Percentiles rank a stretch among this genome's conserved stretches.
These are phyloP conservation scores for Cryptosula pallasiana DNA, from an alignment of 2,888 invertebrate genomes.

Conservation along the genomic window DNA sequence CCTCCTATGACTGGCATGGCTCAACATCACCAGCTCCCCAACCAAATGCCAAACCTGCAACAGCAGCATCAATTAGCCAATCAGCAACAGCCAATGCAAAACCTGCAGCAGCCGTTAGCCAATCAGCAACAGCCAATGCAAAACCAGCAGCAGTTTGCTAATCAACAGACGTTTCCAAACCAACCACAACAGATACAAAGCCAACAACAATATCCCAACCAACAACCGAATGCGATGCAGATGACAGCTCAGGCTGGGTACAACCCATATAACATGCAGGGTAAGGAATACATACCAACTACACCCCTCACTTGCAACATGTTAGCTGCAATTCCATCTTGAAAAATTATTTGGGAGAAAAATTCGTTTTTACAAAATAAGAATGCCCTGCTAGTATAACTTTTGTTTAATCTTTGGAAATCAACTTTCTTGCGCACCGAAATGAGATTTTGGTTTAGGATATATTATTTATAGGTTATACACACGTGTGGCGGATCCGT, in stretches of 20 bases:
- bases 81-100: neutral
- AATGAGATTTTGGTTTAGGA: too few species aligned
- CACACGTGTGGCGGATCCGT: too few species aligned
- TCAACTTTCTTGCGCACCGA: too few species aligned
- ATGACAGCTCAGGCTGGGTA: neutral
- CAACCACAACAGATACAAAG: neutral
- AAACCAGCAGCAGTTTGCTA: neutral
- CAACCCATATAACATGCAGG: conserved; percentile 21
- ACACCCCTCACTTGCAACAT: too few species aligned
- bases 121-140: neutral
- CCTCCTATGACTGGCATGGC: neutral
- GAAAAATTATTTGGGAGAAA: too few species aligned
- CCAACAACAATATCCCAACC: neutral
- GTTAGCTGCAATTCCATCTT: too few species aligned
- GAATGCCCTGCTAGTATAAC: too few species aligned
- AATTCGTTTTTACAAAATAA: too few species aligned
- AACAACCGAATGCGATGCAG: neutral
- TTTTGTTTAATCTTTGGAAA: too few species aligned
- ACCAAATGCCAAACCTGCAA: neutral
- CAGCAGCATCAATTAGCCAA: neutral
- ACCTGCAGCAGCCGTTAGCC: neutral
- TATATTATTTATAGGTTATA: too few species aligned
- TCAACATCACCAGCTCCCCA: neutral
- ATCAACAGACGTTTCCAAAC: neutral
- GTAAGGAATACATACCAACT: neutral